Evolutionary conservation across 2,888 invertebrate species (phyloP).

Genomic region (Neoascia interrupta): DNA sequence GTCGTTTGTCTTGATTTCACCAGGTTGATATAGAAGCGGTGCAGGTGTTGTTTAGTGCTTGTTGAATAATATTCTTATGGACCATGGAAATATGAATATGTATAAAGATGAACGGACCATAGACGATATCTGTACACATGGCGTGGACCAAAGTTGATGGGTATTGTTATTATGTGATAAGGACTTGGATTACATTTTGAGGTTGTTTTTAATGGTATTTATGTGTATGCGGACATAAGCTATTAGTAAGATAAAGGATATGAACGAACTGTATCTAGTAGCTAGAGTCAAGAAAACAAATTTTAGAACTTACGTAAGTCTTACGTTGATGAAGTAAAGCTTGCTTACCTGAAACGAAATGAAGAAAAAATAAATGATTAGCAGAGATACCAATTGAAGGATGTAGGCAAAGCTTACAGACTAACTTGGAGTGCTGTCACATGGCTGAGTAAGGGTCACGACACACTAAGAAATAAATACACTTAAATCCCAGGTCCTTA

Average conservation of each 20-base stretch:
- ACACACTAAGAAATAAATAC: too few relatives aligned
- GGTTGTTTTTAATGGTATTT: neutral
- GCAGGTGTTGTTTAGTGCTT: constrained; percentile 54
- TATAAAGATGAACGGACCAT: neutral
- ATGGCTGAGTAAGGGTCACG: too few relatives aligned
- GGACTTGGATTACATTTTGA: constrained; percentile 22
- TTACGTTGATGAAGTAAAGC: neutral
- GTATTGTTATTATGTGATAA: constrained; percentile 53
- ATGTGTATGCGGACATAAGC: too few relatives aligned
- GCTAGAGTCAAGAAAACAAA: too few relatives aligned
- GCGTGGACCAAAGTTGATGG: constrained; percentile 36
- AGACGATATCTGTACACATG: neutral
- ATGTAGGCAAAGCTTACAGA: too few relatives aligned
- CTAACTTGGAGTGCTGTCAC: too few relatives aligned
- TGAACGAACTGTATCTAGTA: too few relatives aligned
- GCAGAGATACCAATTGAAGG: too few relatives aligned
- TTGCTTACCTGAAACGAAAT: constrained; percentile 35
- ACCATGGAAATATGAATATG: neutral
- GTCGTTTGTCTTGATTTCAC: constrained; percentile 68
- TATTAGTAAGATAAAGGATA: too few relatives aligned
- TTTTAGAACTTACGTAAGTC: too few relatives aligned
- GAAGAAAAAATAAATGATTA: neutral
- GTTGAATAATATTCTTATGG: too few relatives aligned
- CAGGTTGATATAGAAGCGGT: constrained; percentile 40
- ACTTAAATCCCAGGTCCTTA: too few relatives aligned